phyloP scores from a whole-genome alignment of 2,888 invertebrate genomes.

The Sceliomorpha sp. region DNA sequence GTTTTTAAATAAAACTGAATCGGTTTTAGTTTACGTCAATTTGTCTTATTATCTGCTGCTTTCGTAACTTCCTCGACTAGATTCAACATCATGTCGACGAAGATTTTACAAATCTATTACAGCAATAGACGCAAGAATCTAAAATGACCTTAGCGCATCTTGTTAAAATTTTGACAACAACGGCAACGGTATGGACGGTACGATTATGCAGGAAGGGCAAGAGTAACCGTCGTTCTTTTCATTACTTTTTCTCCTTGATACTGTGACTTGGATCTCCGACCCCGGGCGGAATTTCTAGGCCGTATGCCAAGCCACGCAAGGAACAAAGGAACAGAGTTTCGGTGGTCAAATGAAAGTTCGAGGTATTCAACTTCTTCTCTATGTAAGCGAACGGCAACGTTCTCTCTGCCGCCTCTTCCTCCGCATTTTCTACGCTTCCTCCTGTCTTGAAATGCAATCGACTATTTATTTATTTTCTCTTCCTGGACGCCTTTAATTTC shows the following conservation, averaged over 20 bases:
- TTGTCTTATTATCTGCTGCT: too few relatives aligned
- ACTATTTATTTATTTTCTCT: conserved; percentile 41
- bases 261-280: conserved; percentile 7
- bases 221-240: conserved; percentile 11
- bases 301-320: conserved; percentile 26
- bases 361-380: conserved; percentile 23
- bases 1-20: too few relatives aligned
- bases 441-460: conserved; percentile 30
- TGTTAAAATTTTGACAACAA: background rate
- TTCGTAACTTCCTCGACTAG: too few relatives aligned
- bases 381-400: conserved; percentile 15
- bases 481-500: conserved; percentile 13
- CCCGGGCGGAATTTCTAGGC: conserved; percentile 29
- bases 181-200: conserved; percentile 6
- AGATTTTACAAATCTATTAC: too few relatives aligned
- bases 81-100: too few relatives aligned
- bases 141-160: background rate
- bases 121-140: too few relatives aligned
- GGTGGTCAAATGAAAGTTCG: conserved; percentile 36
- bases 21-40: too few relatives aligned
- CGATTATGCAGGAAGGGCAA: conserved; percentile 17
- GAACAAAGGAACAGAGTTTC: conserved; percentile 27
- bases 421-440: conserved; percentile 28
- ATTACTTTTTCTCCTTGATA: conserved; percentile 23
- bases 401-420: conserved; percentile 11